phyloP scores from a whole-genome alignment of 2,113 vertebrate genomes.

The Mesocricetus auratus region DNA sequence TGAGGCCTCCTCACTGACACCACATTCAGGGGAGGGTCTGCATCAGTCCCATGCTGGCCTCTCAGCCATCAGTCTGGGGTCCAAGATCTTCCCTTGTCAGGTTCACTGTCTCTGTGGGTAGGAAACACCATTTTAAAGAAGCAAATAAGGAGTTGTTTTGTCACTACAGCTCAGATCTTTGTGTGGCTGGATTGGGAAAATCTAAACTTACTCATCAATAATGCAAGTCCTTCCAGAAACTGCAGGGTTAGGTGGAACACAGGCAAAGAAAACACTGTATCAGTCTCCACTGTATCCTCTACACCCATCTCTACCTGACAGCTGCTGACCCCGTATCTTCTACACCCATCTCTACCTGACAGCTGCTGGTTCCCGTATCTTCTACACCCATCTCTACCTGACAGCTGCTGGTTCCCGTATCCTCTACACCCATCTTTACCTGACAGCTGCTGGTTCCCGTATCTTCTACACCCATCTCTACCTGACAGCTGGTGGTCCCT shows the following conservation, averaged over 20 bases:
- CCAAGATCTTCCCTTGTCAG: too few relatives aligned
- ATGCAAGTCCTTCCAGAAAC: background rate
- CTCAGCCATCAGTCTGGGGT: too few relatives aligned
- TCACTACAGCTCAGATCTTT: background rate
- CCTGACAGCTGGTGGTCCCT: too few relatives aligned
- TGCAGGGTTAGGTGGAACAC: background rate
- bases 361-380: fast-evolving
- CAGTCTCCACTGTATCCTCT: background rate
- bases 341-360: background rate
- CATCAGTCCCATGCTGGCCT: too few relatives aligned
- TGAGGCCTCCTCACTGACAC: too few relatives aligned
- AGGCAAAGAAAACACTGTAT: background rate
- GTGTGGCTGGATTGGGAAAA: background rate
- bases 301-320: background rate
- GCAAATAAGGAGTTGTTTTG: background rate
- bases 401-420: background rate
- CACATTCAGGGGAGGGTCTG: too few relatives aligned
- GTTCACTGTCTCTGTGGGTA: too few relatives aligned
- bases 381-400: background rate
- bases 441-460: too few relatives aligned
- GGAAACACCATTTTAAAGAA: slow-evolving; percentile 34
- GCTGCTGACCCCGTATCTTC: background rate
- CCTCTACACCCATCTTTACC: too few relatives aligned
- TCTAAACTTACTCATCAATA: background rate
- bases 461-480: too few relatives aligned